These are phyloP conservation scores for Acanthochromis polyacanthus DNA, from an alignment of 2,113 vertebrate genomes.

Conservation along the genomic window DNA sequence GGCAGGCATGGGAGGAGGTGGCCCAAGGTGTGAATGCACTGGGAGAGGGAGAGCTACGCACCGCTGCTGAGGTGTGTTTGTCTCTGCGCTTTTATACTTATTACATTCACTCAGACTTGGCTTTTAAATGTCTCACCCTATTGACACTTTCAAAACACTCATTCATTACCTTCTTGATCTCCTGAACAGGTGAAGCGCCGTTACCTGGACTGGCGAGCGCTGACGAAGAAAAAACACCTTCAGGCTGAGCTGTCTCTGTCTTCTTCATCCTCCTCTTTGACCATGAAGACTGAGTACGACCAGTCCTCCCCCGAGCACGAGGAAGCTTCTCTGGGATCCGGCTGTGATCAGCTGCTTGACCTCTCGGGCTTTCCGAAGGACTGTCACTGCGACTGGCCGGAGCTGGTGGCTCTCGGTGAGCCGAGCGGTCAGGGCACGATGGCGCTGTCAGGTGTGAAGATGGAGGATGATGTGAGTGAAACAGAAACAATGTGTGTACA, in stretches of 20 bases:
- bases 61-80: slow-evolving; percentile 86
- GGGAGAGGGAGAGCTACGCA: slow-evolving; percentile 93
- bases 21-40: slow-evolving; percentile 93
- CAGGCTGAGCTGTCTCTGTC: slow-evolving; percentile 87
- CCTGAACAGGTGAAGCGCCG: slow-evolving; percentile 87
- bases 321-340: slow-evolving; percentile 86
- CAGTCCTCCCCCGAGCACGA: slow-evolving; percentile 91
- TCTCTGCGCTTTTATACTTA: background rate
- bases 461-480: slow-evolving; percentile 89
- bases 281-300: slow-evolving; percentile 88
- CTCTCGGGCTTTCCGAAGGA: slow-evolving; percentile 89
- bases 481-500: background rate
- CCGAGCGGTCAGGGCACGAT: slow-evolving; percentile 73
- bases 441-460: slow-evolving; percentile 88
- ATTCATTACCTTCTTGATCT: background rate
- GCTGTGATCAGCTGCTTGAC: slow-evolving; percentile 90
- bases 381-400: slow-evolving; percentile 91
- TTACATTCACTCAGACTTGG: background rate
- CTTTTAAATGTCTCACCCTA: background rate
- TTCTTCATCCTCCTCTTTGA: slow-evolving; percentile 62
- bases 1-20: slow-evolving; percentile 96
- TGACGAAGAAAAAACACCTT: slow-evolving; percentile 93
- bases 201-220: slow-evolving; percentile 93
- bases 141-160: no score
- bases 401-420: slow-evolving; percentile 89